phyloP scores from a whole-genome alignment of 2,113 vertebrate species.

The Notothenia coriiceps region DNA sequence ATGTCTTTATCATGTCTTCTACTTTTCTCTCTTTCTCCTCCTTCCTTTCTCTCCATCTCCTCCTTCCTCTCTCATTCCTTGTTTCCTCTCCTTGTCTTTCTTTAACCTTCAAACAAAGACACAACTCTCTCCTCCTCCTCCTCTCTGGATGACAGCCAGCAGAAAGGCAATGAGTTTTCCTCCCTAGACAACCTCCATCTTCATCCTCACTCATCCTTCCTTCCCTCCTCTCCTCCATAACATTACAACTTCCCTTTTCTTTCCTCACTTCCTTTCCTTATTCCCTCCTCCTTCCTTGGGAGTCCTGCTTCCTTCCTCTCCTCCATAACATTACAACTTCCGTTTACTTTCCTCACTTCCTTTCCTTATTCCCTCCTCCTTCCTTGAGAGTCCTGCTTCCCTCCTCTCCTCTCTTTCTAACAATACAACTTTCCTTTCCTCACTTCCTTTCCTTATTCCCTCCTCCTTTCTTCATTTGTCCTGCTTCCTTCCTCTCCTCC shows the following conservation, averaged over 20 bases:
- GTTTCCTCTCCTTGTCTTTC: conserved; percentile 42
- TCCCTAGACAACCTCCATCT: conserved; percentile 42
- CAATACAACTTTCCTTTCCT: background rate
- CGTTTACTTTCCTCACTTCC: background rate
- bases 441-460: background rate
- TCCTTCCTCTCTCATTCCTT: background rate
- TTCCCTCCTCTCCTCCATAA: background rate
- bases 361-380: background rate
- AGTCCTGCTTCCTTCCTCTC: too few relatives aligned
- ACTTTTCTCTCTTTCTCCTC: too few relatives aligned
- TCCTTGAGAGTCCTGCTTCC: background rate
- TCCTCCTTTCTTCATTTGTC: background rate
- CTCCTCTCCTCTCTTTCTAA: too few relatives aligned
- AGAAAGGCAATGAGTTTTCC: conserved; percentile 51
- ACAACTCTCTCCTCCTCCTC: conserved; percentile 14
- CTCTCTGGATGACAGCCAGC: conserved; percentile 53
- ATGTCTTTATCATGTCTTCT: too few relatives aligned
- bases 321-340: too few relatives aligned
- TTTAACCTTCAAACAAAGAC: conserved; percentile 61
- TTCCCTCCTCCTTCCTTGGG: background rate
- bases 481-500: background rate
- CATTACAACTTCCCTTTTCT: background rate
- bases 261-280: background rate
- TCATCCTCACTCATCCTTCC: conserved; percentile 1
- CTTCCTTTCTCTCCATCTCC: too few relatives aligned